Evolutionary conservation across 2,113 vertebrate genomes (phyloP), one percentile per base, ranked within the genome.

Genomic region (Vanacampus margaritifer): DNA sequence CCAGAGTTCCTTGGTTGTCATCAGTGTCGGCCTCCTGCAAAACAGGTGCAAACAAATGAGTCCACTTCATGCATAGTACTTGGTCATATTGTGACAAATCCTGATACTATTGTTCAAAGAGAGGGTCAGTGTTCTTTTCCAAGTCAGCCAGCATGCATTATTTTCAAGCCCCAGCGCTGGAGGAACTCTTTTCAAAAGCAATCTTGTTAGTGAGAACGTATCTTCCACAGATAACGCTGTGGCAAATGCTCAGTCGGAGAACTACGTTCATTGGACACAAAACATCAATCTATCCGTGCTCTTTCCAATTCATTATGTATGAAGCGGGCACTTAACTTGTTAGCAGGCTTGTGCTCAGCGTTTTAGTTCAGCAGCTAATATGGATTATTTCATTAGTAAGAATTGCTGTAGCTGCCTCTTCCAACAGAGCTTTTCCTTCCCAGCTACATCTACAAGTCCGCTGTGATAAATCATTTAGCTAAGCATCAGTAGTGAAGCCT

Each of bases 1-100:
- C 96, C 87, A 99, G 79, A 0, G 91, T 94, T 6, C 97, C 97
- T 88, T 97, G 96, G 76, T 94, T 93, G 62, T 95, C 95, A n/a
- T 98, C 97, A 0, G 97, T 98, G 75, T 99, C 97, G 0, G 96
- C 97, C 73, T 98, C 97, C 97, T 98, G 39, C 46, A 62, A 6
- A 62, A 43, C 23, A 16, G 6, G 39, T 41, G 3, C 13, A 43
- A 17, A 13, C 37, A 26, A 43, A 60, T n/a, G 32, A 59, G 56
- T 35, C 14, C 32, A 9, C 32, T 58, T 35, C 17, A 36, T 11
- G 19, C 35, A 60, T 13, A 14, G 32, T 43, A 16, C 60, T 43
- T 61, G 8, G 21, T 14, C 19, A 24, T 26, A 12, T 32, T 32
- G 26, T 32, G 6, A 3, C 16, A 2, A 57, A 16, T 56, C 12